Conservation (phyloP, 2,888 invertebrate species). For the Hirtodrosophila trivittata region DNA sequence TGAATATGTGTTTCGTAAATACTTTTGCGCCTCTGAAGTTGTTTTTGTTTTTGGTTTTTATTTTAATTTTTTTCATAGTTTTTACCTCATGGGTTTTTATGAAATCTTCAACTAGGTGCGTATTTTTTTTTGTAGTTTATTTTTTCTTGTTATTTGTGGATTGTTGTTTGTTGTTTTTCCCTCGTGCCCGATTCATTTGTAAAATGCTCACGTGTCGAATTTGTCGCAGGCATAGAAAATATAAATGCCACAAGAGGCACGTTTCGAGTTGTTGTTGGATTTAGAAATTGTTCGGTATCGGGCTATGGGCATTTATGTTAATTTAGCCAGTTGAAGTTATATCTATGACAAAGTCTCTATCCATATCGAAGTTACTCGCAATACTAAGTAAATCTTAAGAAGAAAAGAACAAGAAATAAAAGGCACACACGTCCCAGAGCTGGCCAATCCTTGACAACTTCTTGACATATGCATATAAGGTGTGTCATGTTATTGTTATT, state of each 20-base stretch:
- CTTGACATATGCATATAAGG: slow-evolving; percentile 48
- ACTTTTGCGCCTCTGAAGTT: slow-evolving; percentile 32
- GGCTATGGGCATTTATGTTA: slow-evolving; percentile 55
- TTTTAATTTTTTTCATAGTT: slow-evolving; percentile 59
- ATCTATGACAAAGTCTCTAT: slow-evolving; percentile 26
- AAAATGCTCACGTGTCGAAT: slow-evolving; percentile 67
- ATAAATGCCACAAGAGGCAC: slow-evolving; percentile 58
- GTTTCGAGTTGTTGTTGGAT: slow-evolving; percentile 51
- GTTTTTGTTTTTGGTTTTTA: slow-evolving; percentile 48
- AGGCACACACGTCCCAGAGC: slow-evolving; percentile 7
- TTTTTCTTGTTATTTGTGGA: slow-evolving; percentile 25
- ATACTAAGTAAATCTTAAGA: slow-evolving; percentile 22
- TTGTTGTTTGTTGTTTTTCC: slow-evolving; percentile 25
- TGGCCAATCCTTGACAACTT: slow-evolving; percentile 65
- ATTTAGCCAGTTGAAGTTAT: slow-evolving; percentile 41
- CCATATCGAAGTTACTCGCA: slow-evolving; percentile 16
- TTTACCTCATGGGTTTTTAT: slow-evolving; percentile 52
- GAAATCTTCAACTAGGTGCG: slow-evolving; percentile 60
- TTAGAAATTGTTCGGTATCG: slow-evolving; percentile 56
- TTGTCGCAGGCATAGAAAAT: slow-evolving; percentile 48
- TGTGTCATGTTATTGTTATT: slow-evolving; percentile 57
- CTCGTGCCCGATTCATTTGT: slow-evolving; percentile 48
- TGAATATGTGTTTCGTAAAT: slow-evolving; percentile 51
- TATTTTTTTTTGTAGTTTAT: slow-evolving; percentile 1
- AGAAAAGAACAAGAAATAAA: slow-evolving; percentile 4